These are phyloP conservation scores for Drosophila rellima DNA, from an alignment of 2,888 invertebrate genomes.

Conservation along the genomic window DNA sequence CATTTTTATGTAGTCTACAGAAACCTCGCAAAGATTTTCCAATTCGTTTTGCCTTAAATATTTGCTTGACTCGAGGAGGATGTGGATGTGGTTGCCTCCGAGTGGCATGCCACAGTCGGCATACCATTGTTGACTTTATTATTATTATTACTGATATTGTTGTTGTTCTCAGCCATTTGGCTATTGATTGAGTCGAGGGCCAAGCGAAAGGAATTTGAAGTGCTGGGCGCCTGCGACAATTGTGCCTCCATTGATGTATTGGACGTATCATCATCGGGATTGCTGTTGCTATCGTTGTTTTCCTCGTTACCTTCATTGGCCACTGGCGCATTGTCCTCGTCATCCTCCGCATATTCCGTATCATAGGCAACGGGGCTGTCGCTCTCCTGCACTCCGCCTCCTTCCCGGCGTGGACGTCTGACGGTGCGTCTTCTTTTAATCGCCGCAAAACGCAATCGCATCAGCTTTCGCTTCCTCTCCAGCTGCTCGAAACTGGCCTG, in stretches of 20 bases:
- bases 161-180: conserved; percentile 47
- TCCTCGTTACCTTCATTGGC: conserved; percentile 19
- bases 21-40: not conserved
- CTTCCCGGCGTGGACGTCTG: conserved; percentile 17
- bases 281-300: conserved; percentile 25
- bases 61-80: conserved; percentile 59
- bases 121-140: conserved; percentile 45
- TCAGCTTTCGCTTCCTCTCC: conserved; percentile 63
- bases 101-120: conserved; percentile 25
- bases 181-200: conserved; percentile 43
- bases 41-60: conserved; percentile 21
- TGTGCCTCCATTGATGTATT: conserved; percentile 74
- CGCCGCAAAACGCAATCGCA: conserved; percentile 36
- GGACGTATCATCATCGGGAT: conserved; percentile 52
- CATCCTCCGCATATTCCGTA: conserved; percentile 44
- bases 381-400: conserved; percentile 33
- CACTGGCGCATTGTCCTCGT: conserved; percentile 15
- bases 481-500: conserved; percentile 46
- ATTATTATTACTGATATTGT: conserved; percentile 34
- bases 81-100: conserved; percentile 59
- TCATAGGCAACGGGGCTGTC: conserved; percentile 46
- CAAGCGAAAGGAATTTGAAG: conserved; percentile 58
- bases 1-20: not conserved
- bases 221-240: conserved; percentile 71
- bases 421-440: conserved; percentile 51